Evolutionary conservation across 2,113 vertebrate genomes (phyloP).

Genomic region (Phalacrocorax pelagicus): DNA sequence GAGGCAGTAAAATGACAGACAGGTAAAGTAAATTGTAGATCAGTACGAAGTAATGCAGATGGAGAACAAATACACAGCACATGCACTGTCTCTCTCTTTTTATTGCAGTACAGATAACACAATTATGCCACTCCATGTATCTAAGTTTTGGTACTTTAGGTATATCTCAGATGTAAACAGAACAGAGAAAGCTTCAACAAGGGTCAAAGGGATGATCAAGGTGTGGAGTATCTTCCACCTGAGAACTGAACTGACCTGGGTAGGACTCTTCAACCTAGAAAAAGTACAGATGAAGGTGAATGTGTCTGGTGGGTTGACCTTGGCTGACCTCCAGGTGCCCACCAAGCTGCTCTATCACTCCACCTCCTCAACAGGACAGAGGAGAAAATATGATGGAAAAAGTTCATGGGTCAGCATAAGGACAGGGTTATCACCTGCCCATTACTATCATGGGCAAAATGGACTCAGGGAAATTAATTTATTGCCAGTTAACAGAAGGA

Average conservation of each 20-base stretch:
- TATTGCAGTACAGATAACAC: background rate
- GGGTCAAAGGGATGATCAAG: background rate
- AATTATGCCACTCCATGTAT: background rate
- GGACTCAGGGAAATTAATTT: background rate
- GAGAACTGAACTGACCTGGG: background rate
- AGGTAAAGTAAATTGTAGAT: background rate
- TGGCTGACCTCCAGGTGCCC: background rate
- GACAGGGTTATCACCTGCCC: background rate
- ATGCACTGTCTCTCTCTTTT: background rate
- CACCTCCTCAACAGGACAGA: background rate
- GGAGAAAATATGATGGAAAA: background rate
- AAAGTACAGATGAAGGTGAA: background rate
- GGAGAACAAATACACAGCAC: background rate
- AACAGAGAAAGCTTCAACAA: background rate
- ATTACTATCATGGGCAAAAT: background rate
- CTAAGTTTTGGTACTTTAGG: background rate
- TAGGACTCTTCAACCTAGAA: background rate
- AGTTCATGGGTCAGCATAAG: background rate
- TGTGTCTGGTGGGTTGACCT: background rate
- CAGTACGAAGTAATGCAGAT: background rate
- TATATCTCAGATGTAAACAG: background rate
- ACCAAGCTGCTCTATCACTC: background rate
- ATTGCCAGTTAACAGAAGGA: background rate
- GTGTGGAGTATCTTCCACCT: background rate
- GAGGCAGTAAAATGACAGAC: background rate